A percentile compares a stretch with the other conserved stretches of the same genome.
Conservation (phyloP, 2,797 vertebrate species). For the Myioborus miniatus region DNA sequence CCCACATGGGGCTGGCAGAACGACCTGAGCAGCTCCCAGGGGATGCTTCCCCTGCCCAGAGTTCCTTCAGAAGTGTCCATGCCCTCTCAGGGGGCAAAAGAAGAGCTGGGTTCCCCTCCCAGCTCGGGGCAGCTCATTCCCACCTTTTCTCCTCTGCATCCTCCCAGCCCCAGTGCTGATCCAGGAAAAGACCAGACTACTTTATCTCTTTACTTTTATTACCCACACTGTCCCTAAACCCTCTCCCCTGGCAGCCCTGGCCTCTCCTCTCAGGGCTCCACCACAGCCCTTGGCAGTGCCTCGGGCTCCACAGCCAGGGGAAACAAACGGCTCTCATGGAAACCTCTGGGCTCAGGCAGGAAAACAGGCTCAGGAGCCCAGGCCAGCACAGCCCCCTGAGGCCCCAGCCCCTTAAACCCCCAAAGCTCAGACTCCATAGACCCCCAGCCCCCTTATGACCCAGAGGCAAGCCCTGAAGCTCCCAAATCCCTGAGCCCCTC, state of each 20-base stretch:
- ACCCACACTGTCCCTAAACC: not conserved
- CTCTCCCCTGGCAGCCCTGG: not conserved
- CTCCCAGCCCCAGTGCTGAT: not conserved
- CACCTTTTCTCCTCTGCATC: too few species aligned
- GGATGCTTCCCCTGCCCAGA: too few species aligned
- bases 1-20: rapidly evolving
- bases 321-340: slow-evolving; percentile 38
- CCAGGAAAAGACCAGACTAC: not conserved
- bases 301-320: rapidly evolving
- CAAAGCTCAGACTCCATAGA: rapidly evolving
- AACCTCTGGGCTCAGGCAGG: not conserved
- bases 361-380: not conserved
- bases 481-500: not conserved
- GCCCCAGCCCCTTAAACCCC: not conserved
- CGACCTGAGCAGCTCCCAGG: not conserved
- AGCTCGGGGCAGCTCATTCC: not conserved
- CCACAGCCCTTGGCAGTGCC: not conserved
- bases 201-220: not conserved
- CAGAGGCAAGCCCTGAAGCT: not conserved
- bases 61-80: rapidly evolving
- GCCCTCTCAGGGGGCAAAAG: not conserved
- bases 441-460: not conserved
- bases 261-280: not conserved
- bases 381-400: not conserved
- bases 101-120: not conserved